These are phyloP conservation scores for Acronicta psi DNA, from an alignment of 2,888 invertebrate species.

Conservation along the genomic window DNA sequence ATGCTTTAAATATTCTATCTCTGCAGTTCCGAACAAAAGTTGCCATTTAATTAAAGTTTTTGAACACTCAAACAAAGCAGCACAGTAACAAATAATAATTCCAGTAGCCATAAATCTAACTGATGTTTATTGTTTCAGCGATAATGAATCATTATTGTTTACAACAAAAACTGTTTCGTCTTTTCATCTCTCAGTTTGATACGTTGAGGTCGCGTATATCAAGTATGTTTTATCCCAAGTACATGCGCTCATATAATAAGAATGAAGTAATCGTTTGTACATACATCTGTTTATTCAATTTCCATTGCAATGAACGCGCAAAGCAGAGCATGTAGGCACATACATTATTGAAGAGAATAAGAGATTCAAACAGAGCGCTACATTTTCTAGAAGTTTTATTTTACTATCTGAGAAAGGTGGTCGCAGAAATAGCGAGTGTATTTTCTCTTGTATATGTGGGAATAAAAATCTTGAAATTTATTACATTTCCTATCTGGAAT, in stretches of 20 bases:
- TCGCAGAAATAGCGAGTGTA: not conserved
- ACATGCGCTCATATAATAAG: constrained; percentile 4
- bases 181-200: constrained; percentile 28
- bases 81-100: constrained; percentile 60
- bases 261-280: constrained; percentile 23
- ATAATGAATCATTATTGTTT: constrained; percentile 49
- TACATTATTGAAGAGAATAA: constrained; percentile 6
- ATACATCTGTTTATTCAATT: constrained; percentile 10
- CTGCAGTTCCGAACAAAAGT: constrained; percentile 31
- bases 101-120: constrained; percentile 43
- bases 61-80: constrained; percentile 54
- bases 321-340: not conserved
- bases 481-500: not conserved
- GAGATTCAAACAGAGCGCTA: constrained; percentile 11
- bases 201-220: constrained; percentile 17
- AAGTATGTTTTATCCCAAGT: constrained; percentile 22
- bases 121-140: constrained; percentile 41
- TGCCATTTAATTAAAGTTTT: constrained; percentile 66
- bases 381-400: constrained; percentile 13
- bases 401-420: constrained; percentile 7
- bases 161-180: constrained; percentile 28
- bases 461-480: constrained; percentile 12
- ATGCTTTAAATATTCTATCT: constrained; percentile 18
- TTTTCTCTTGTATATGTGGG: not conserved
- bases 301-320: constrained; percentile 10